Evolutionary conservation across 2,888 invertebrate species (phyloP).

Genomic region (Smittia sp.): DNA sequence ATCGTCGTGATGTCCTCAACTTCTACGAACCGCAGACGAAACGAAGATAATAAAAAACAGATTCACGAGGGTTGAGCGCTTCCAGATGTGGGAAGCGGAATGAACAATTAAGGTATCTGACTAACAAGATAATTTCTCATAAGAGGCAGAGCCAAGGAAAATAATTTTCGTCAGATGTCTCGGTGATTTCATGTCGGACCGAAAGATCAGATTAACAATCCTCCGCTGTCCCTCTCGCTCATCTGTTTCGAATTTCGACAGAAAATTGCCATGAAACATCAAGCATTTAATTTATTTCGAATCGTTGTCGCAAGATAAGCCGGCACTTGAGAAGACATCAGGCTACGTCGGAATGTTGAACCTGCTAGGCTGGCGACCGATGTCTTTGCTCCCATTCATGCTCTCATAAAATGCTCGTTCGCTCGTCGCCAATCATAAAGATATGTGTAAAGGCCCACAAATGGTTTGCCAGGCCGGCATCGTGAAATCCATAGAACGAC

Average conservation of each 20-base stretch:
- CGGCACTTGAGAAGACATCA: neutral
- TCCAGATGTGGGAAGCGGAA: slow-evolving; percentile 10
- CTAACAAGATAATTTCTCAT: slow-evolving; percentile 27
- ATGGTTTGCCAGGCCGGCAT: neutral
- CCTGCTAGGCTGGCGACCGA: slow-evolving; percentile 29
- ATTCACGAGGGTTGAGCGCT: neutral
- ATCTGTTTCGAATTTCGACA: slow-evolving; percentile 18
- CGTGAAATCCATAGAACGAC: neutral
- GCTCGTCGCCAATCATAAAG: slow-evolving; percentile 7
- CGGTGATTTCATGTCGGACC: neutral
- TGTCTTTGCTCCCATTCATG: slow-evolving; percentile 3
- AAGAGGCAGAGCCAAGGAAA: neutral
- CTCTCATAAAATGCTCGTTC: neutral
- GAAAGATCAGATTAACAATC: neutral
- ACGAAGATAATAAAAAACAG: neutral
- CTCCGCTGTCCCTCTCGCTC: neutral
- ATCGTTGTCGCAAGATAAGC: neutral
- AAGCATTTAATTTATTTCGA: slow-evolving; percentile 24
- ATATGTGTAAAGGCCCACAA: neutral
- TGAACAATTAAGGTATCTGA: slow-evolving; percentile 30
- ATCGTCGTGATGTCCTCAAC: too few species aligned
- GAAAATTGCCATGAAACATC: slow-evolving; percentile 24
- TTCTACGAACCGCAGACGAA: neutral
- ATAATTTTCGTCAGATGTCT: neutral
- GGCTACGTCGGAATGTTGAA: neutral